Conservation (phyloP, 2,113 vertebrate species). For the Steatornis caripensis region DNA sequence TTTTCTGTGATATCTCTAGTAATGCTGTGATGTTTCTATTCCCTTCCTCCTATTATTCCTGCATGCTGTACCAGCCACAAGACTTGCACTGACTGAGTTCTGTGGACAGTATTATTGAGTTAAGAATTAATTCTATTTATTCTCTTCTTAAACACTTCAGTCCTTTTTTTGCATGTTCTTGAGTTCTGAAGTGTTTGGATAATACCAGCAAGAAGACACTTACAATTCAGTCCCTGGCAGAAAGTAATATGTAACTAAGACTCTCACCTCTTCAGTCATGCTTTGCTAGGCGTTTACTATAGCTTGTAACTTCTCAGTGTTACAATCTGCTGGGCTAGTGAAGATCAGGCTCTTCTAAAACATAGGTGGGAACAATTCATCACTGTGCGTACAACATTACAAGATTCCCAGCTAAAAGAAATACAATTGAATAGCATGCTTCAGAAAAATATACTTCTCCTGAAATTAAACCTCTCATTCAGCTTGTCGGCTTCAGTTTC, state of each 20-base stretch:
- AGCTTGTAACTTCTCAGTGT: not conserved
- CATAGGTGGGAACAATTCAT: not conserved
- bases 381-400: not conserved
- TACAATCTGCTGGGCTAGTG: no score
- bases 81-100: not conserved
- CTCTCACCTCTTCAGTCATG: not conserved
- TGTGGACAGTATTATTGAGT: not conserved
- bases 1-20: not conserved
- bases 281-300: not conserved
- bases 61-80: accelerated
- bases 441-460: not conserved
- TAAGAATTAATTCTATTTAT: not conserved
- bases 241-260: not conserved
- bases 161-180: accelerated
- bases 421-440: not conserved
- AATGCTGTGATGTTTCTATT: not conserved
- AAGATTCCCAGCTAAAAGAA: not conserved
- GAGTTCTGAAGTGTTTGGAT: not conserved
- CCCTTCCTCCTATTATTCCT: not conserved
- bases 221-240: accelerated
- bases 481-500: not conserved
- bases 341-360: no score
- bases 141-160: not conserved
- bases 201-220: not conserved
- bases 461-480: not conserved